phyloP scores from a whole-genome alignment of 2,888 invertebrate genomes.

The Synanthedon vespiformis region DNA sequence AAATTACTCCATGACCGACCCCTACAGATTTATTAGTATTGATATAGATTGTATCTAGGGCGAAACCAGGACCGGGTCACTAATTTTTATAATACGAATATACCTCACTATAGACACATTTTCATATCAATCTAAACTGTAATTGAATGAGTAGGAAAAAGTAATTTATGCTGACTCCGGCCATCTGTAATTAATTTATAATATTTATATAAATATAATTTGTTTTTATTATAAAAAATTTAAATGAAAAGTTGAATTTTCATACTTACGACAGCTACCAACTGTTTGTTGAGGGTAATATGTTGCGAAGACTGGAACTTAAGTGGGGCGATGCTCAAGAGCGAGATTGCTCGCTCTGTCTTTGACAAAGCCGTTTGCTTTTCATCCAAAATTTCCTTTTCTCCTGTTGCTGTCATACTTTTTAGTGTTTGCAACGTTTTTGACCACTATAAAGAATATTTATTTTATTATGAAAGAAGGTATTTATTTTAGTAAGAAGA shows the following conservation, averaged over 20 bases:
- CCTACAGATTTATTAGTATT: too few relatives aligned
- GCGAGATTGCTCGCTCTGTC: neutral
- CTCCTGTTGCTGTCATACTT: neutral
- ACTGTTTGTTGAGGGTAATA: neutral
- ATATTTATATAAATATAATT: neutral
- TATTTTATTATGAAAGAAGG: too few relatives aligned
- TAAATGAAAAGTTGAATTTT: too few relatives aligned
- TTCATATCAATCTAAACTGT: neutral
- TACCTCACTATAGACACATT: too few relatives aligned
- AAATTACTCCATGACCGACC: too few relatives aligned
- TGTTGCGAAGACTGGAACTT: neutral
- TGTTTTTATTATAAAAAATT: too few relatives aligned
- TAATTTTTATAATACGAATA: too few relatives aligned
- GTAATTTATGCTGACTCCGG: neutral
- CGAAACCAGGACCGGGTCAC: too few relatives aligned
- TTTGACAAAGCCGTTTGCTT: neutral
- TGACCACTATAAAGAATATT: neutral
- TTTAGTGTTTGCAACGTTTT: neutral
- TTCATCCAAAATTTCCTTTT: neutral
- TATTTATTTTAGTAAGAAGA: too few relatives aligned
- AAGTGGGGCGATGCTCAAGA: neutral
- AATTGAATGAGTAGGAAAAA: neutral
- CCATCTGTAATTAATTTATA: neutral
- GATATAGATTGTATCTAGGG: too few relatives aligned
- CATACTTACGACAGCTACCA: neutral